A percentile compares a stretch with the other conserved stretches of the same genome.
Evolutionary conservation across 2,113 vertebrate species (phyloP).

Genomic region (Parus major): DNA sequence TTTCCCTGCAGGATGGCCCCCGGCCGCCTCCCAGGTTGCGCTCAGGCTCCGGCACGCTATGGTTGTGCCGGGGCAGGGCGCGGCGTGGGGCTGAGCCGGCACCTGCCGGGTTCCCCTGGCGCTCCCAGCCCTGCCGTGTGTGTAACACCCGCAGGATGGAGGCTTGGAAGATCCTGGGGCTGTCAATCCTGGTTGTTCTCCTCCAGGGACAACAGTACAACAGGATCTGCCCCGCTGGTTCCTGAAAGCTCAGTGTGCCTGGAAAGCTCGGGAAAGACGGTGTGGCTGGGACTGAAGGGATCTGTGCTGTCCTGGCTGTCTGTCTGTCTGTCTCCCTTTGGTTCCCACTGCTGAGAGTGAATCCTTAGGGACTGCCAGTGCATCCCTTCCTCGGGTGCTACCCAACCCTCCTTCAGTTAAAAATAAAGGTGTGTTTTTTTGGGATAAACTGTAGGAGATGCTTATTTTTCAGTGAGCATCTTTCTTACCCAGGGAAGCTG

Average conservation of each 20-base stretch:
- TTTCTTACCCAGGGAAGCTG: not conserved
- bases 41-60: not conserved
- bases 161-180: fast-evolving
- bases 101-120: not conserved
- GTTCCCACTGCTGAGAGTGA: not conserved
- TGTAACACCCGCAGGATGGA: not conserved
- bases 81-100: not conserved
- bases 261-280: not conserved
- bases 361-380: not conserved
- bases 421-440: not conserved
- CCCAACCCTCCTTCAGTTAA: not conserved
- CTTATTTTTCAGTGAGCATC: not conserved
- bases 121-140: not conserved
- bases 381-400: fast-evolving
- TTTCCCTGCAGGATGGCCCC: not conserved
- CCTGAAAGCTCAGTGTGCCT: fast-evolving
- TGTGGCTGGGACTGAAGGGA: not conserved
- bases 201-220: fast-evolving
- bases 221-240: not conserved
- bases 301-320: not conserved
- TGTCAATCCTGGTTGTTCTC: fast-evolving
- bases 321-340: not conserved
- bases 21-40: not conserved
- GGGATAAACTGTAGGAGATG: not conserved
- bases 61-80: not conserved